Evolutionary conservation across 2,797 vertebrate species (phyloP).

Genomic region (Gallinago stenura): DNA sequence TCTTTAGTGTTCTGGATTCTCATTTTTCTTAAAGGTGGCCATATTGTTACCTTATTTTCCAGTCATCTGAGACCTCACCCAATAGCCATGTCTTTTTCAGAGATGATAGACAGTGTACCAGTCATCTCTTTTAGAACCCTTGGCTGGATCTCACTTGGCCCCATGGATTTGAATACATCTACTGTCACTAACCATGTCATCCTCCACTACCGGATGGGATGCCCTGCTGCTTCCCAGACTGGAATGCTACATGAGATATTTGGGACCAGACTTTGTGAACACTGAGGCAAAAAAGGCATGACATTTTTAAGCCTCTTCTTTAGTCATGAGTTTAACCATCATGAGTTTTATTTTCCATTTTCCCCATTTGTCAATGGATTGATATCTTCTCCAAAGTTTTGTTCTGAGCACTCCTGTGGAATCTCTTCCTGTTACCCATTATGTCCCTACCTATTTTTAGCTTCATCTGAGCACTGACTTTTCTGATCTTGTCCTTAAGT

Average conservation of each 20-base stretch:
- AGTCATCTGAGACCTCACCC: not conserved
- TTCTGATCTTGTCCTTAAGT: not conserved
- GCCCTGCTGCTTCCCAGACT: not conserved
- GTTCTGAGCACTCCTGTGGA: not conserved
- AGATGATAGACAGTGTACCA: not conserved
- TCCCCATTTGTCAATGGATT: not conserved
- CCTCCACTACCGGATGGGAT: not conserved
- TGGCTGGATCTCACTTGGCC: not conserved
- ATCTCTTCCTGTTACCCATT: not conserved
- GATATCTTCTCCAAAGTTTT: not conserved
- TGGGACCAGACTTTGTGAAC: not conserved
- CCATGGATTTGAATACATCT: not conserved
- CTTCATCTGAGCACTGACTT: not conserved
- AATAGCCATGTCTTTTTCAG: not conserved
- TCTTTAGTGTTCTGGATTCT: not conserved
- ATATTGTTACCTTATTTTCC: not conserved
- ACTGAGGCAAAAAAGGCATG: not conserved
- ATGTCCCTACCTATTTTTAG: not conserved
- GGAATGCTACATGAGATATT: not conserved
- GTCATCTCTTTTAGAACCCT: not conserved
- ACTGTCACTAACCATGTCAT: fast-evolving
- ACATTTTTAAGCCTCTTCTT: not conserved
- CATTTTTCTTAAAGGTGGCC: not conserved
- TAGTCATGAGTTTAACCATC: not conserved
- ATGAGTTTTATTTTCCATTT: not conserved